Conservation (phyloP, 2,113 vertebrate genomes). For the Chionodraco myersi region DNA sequence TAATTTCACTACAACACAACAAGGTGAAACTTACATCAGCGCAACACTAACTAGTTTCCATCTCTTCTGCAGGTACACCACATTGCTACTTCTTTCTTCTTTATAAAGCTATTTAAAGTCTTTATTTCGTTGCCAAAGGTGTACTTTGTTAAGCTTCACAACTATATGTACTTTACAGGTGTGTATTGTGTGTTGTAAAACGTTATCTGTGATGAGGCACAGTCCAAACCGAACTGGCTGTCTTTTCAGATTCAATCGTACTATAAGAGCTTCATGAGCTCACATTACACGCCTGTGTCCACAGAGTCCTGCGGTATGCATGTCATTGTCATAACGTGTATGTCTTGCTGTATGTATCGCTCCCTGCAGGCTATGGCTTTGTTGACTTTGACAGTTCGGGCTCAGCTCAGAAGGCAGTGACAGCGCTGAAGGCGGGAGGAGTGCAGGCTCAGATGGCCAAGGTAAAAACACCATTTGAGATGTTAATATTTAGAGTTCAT, state of each 20-base stretch:
- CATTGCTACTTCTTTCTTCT: not conserved
- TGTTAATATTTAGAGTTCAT: not conserved
- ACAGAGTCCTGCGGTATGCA: not conserved
- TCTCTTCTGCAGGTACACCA: constrained; percentile 4
- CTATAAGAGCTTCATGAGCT: constrained; percentile 15
- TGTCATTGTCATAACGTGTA: constrained; percentile 29
- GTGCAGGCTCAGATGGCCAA: constrained; percentile 97
- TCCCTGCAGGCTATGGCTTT: constrained; percentile 90
- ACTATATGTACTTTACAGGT: too few relatives aligned
- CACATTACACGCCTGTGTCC: not conserved
- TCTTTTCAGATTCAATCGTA: constrained; percentile 1
- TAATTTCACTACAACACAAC: constrained; percentile 24
- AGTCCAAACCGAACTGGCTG: not conserved
- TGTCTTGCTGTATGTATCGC: constrained; percentile 37
- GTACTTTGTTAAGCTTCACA: too few relatives aligned
- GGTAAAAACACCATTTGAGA: constrained; percentile 78
- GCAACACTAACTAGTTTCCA: not conserved
- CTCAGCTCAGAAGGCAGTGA: constrained; percentile 92
- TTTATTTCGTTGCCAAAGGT: too few relatives aligned
- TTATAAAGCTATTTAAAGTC: not conserved
- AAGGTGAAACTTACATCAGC: not conserved
- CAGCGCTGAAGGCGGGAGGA: constrained; percentile 90
- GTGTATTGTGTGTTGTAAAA: constrained; percentile 39
- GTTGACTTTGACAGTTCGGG: constrained; percentile 93
- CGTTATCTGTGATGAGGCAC: constrained; percentile 41